Evolutionary conservation across 2,888 invertebrate species (phyloP), one percentile per base, ranked within the genome.

Genomic region (Meliscaeva auricollis): DNA sequence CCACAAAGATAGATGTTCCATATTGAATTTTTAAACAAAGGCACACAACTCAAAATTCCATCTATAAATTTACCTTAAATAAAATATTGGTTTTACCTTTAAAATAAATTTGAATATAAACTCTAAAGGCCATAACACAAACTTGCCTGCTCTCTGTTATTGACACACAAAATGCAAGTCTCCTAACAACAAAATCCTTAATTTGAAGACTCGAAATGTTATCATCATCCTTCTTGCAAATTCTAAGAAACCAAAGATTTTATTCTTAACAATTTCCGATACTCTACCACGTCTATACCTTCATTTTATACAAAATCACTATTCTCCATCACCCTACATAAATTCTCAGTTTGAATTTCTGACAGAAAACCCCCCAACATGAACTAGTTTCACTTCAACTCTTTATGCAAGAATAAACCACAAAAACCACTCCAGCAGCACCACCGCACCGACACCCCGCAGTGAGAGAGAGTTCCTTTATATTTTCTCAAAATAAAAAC

Each of bases 361-460:
- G n/a, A n/a, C n/a, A 9, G 62, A 13, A 30, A 60, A 17, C 11
- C 4, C 6, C 44, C 44, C 44, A n/a, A 62, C 30, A 46, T 64
- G 62, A 62, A 62, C 62, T 17, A 64, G 62, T 64, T 64, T 64
- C 62, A 30, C 62, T 30, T 46, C 26, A 64, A 46, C 26, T 64
- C 44, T 7, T 46, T 44, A 64, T 64, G 46, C 62, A 64, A 64
- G 62, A 46, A 1, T 64, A 64, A 9, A 46, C 62, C 62, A 35
- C 66, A 66, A 48, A 48, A 66, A 66, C 66, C 22, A 66, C 35
- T 66, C 54, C 38, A 41, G 41, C 32, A 9, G 13, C 44, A 35
- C n/a, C 13, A 35, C 20, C 35, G 9, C 13, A 30, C 15, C 35
- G 2, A 5, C 62, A 46, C 26, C 50, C 32, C 68, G 17, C 4